Conservation (phyloP, 2,797 vertebrate genomes). For the Acanthornis magna region DNA sequence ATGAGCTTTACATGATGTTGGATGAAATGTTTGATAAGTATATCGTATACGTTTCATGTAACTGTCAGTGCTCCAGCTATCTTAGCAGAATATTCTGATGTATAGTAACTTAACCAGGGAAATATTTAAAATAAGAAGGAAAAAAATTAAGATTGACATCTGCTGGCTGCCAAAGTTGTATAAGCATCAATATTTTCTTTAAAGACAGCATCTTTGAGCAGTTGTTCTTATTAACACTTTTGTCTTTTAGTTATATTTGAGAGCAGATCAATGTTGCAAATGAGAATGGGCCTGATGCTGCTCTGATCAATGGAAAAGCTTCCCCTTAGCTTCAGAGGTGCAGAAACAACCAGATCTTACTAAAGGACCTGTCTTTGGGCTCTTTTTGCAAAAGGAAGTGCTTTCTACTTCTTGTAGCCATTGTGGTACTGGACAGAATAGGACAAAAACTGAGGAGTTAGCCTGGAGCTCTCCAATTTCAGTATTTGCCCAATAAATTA, state of each 20-base stretch:
- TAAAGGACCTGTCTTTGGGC: not conserved
- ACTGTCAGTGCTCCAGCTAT: conserved; percentile 82
- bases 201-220: conserved; percentile 79
- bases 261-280: conserved; percentile 60
- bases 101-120: conserved; percentile 72
- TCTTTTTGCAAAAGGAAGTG: not conserved
- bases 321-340: not conserved
- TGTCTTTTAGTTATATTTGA: conserved; percentile 71
- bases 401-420: not conserved
- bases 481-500: not conserved
- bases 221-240: conserved; percentile 70
- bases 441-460: not conserved
- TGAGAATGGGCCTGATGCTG: conserved; percentile 55
- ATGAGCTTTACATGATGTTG: conserved; percentile 78
- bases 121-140: conserved; percentile 71
- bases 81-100: conserved; percentile 71
- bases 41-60: conserved; percentile 74
- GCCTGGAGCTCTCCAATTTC: not conserved
- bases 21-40: conserved; percentile 79
- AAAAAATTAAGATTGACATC: conserved; percentile 70
- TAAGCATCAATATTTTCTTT: conserved; percentile 79
- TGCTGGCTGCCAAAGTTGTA: conserved; percentile 71
- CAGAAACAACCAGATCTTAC: not conserved
- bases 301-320: conserved; percentile 44
- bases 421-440: not conserved